Evolutionary conservation across 2,113 vertebrate genomes (phyloP), one percentile per base, ranked within the genome.

Genomic region (Callopanchax toddi): DNA sequence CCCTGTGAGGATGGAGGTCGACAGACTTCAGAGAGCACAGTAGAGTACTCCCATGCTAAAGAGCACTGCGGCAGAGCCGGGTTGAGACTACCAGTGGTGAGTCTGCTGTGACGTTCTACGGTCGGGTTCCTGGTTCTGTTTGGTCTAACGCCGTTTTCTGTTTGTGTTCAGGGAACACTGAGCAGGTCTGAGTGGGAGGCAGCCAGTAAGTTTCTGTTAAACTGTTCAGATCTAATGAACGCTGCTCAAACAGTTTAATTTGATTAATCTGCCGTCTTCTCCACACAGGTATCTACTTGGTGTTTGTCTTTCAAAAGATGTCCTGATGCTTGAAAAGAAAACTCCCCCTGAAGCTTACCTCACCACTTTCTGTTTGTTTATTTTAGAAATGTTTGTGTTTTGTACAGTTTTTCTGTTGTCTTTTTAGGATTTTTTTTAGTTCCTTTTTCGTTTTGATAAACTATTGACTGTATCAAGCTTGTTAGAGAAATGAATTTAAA

Each of bases 151-250:
- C 5, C 21, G 22, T 26, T 43, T 3, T 57, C 10, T 65, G 8
- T 63, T 23, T 63, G 11, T 82, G 23, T 78, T 44, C 87, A 99
- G 97, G 96, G 96, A 57, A 98, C 96, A 1, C 86, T 99, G 85
- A 97, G 96, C 91, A 93, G 92, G 75, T 96, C 96, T 16, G 96
- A 99, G 88, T 99, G 97, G 97, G 97, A 97, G 72, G 97, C 96
- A 81, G 89, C 97, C 88, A 96, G 96, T 99, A 91, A 91, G 96
- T 96, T 23, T 22, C 17, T 32, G 7, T 40, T 40, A 4, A 11
- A 55, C 11, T 23, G 2, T n/a, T 63, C 13, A 23, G 48, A 21
- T 26, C 25, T 43, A 2, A 37, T 11, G 2, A 36, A 36, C 34
- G 34, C 26, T 36, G 8, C 4, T 5, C 29, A 32, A 32, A 32